These are phyloP conservation scores for Beris chalybata DNA, from an alignment of 2,888 invertebrate genomes.

Conservation along the genomic window DNA sequence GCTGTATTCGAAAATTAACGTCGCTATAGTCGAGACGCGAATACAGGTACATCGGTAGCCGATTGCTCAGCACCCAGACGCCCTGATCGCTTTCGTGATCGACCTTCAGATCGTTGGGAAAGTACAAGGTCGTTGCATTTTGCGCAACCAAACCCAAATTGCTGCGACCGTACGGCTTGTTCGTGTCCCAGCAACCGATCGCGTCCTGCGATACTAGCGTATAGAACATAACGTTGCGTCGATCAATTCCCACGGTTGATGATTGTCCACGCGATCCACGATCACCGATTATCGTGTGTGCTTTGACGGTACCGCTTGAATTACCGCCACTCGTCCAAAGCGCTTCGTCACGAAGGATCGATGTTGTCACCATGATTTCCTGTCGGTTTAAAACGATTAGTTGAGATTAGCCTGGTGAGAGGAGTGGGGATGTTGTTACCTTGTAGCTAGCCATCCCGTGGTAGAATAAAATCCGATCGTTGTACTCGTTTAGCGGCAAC, in stretches of 20 bases:
- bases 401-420: too few species aligned
- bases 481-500: constrained; percentile 57
- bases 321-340: constrained; percentile 48
- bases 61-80: constrained; percentile 77
- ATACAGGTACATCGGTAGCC: constrained; percentile 73
- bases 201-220: constrained; percentile 76
- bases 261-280: constrained; percentile 69
- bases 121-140: constrained; percentile 67
- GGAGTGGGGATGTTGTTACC: constrained; percentile 41
- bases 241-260: constrained; percentile 71
- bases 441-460: constrained; percentile 81
- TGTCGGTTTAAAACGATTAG: constrained; percentile 34
- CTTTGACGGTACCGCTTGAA: not conserved
- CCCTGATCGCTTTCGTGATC: constrained; percentile 67
- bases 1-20: constrained; percentile 74
- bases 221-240: constrained; percentile 72
- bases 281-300: constrained; percentile 50
- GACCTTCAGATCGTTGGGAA: constrained; percentile 80
- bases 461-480: constrained; percentile 69
- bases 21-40: constrained; percentile 64
- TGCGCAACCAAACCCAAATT: constrained; percentile 67
- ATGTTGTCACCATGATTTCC: constrained; percentile 74
- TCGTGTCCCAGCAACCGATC: constrained; percentile 79
- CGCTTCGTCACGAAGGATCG: constrained; percentile 65
- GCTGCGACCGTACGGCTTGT: constrained; percentile 66